Base-by-base conservation (phyloP, 1,140 invertebrate genomes). In the Drosophila suzukii region DNA sequence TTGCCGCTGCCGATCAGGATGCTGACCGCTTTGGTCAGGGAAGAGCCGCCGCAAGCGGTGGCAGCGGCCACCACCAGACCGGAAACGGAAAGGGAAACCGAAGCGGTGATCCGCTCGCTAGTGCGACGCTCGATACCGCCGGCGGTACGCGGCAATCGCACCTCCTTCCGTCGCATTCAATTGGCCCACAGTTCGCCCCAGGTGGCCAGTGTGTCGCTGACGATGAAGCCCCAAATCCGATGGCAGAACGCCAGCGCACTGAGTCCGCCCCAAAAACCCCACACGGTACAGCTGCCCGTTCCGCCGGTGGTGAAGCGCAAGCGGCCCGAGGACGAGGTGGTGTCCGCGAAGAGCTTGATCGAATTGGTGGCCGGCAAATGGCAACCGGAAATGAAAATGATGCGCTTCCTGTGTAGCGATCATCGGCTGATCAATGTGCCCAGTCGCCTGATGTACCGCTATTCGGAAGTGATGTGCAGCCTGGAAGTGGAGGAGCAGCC, bases 321-420 rank as follows among this genome's bases (percentile, higher is more conserved):
- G 15, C 41, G 13, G 7, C 0, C 8, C 43, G 20, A 6, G 12
- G 20, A 12, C 13, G n/a, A 50, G 4, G 7, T 5, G 27, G 4
- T 15, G 4, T 34, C 49, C 4, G 27, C 30, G 5, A n/a, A 8
- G 4, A 12, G 8, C 0, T n/a, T 51, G 1, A 30, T 51, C 8
- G 30, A 51, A 12, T 2, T 51, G 49, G 49, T 51, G n/a, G n/a
- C 27, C n/a, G 49, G 49, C 0, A 34, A 34, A 17, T 7, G 49
- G 49, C 49, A 51, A 15, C 27, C 49, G 49, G 30, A 15, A 3
- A 51, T 51, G 27, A 3, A 51, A 32, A 8, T 15, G 10, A n/a
- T 67, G 10, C 36, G 54, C 2, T 74, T 83, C 5, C 11, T 47
- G 30, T 83, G 80, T 61, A 62, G 61, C 12, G 81, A 84, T 34